phyloP scores from a whole-genome alignment of 2,888 invertebrate genomes.

The Oegoconia quadripuncta region DNA sequence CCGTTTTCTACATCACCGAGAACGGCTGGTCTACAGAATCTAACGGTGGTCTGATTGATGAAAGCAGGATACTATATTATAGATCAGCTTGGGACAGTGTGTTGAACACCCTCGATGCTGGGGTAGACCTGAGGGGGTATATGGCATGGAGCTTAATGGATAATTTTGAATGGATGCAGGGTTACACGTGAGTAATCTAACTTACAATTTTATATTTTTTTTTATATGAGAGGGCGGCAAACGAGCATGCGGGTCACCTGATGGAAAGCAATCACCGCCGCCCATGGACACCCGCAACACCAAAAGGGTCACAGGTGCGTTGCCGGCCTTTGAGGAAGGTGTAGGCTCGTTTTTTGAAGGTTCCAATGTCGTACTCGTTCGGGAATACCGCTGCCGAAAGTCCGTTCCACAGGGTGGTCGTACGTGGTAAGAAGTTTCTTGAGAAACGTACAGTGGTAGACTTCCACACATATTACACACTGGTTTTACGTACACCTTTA shows the following conservation, averaged over 20 bases:
- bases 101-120: constrained; percentile 61
- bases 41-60: constrained; percentile 52
- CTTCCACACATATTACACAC: too few species aligned
- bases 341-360: too few species aligned
- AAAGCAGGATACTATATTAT: constrained; percentile 59
- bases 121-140: constrained; percentile 72
- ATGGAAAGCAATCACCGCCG: too few species aligned
- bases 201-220: not conserved
- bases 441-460: too few species aligned
- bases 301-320: too few species aligned
- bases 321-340: too few species aligned
- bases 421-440: too few species aligned
- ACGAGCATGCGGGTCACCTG: not conserved
- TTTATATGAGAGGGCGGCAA: not conserved
- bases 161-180: constrained; percentile 81
- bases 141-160: constrained; percentile 82
- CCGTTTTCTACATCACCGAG: constrained; percentile 79
- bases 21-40: constrained; percentile 74
- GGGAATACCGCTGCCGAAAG: too few species aligned
- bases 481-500: too few species aligned
- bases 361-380: too few species aligned
- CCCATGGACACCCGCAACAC: too few species aligned
- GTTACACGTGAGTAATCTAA: constrained; percentile 66
- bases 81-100: constrained; percentile 60
- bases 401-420: too few species aligned